A percentile compares a stretch with the other conserved stretches of the same genome.
phyloP scores from a whole-genome alignment of 2,797 vertebrate genomes.

The Muscicapa comitata region DNA sequence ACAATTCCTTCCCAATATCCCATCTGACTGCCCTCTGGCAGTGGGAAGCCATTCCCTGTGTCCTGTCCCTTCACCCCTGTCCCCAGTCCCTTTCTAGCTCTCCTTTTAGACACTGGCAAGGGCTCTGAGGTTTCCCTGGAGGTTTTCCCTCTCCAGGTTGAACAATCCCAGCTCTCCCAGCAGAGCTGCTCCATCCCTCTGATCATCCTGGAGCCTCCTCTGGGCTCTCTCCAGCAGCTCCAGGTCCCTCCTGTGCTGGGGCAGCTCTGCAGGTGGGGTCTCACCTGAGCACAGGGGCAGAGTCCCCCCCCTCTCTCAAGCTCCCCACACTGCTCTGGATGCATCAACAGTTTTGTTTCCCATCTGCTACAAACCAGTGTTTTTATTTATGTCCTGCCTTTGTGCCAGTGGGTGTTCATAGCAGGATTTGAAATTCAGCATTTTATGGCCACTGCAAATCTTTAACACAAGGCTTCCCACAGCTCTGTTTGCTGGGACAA shows the following conservation, averaged over 20 bases:
- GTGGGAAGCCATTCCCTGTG: not conserved
- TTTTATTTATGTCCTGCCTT: not conserved
- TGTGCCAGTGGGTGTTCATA: not conserved
- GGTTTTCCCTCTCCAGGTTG: not conserved
- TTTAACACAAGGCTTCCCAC: not conserved
- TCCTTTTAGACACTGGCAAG: not conserved
- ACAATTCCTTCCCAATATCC: not conserved
- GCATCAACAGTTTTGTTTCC: not conserved
- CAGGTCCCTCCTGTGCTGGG: not conserved
- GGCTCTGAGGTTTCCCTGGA: not conserved
- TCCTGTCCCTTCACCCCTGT: not conserved
- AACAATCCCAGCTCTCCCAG: not conserved
- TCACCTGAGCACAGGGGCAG: not conserved
- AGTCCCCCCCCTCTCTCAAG: too few species aligned
- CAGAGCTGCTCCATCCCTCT: not conserved
- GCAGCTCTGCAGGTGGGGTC: not conserved
- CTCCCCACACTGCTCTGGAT: not conserved
- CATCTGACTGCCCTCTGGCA: not conserved
- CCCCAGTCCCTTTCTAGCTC: accelerated
- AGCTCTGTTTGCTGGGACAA: not conserved
- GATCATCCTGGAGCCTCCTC: not conserved
- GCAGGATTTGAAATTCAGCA: not conserved
- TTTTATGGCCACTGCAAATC: not conserved
- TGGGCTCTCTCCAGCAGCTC: not conserved
- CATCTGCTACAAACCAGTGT: not conserved